A percentile compares a stretch with the other conserved stretches of the same genome.
phyloP scores from a whole-genome alignment of 1,140 invertebrate genomes.

The Polypedilum pembai region DNA sequence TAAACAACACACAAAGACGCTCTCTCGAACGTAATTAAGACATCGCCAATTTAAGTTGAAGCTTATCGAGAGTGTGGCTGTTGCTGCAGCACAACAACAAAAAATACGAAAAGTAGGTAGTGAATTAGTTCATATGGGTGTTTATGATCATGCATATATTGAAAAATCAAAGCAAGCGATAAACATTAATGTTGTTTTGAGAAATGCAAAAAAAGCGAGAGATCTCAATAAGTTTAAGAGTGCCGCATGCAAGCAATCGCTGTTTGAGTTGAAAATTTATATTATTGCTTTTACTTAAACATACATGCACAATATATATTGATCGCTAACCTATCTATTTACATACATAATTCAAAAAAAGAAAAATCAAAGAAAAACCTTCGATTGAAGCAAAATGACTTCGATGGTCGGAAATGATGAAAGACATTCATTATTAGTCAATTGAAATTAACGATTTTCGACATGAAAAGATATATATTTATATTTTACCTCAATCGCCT shows the following conservation, averaged over 20 bases:
- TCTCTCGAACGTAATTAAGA: neutral
- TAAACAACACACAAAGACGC: neutral
- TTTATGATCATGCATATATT: neutral
- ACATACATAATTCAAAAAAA: constrained; percentile 14
- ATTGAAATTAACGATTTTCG: constrained; percentile 18
- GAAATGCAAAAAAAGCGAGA: constrained; percentile 3
- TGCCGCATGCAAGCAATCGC: neutral
- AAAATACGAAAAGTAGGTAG: neutral
- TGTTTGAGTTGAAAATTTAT: constrained; percentile 4
- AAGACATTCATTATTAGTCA: constrained; percentile 18
- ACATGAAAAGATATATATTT: constrained; percentile 6
- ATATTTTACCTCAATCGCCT: constrained; percentile 10
- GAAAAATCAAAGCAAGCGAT: neutral
- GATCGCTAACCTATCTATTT: neutral
- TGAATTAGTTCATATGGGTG: constrained; percentile 4
- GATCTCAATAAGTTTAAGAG: neutral
- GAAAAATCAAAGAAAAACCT: neutral
- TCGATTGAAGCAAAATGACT: neutral
- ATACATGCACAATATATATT: neutral
- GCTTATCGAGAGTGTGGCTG: neutral
- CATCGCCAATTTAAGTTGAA: neutral
- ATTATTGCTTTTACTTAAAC: constrained; percentile 12
- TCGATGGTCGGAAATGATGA: constrained; percentile 1
- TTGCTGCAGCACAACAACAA: neutral
- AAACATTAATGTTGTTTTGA: neutral